phyloP scores from a whole-genome alignment of 2,113 vertebrate species.

The Procavia capensis region DNA sequence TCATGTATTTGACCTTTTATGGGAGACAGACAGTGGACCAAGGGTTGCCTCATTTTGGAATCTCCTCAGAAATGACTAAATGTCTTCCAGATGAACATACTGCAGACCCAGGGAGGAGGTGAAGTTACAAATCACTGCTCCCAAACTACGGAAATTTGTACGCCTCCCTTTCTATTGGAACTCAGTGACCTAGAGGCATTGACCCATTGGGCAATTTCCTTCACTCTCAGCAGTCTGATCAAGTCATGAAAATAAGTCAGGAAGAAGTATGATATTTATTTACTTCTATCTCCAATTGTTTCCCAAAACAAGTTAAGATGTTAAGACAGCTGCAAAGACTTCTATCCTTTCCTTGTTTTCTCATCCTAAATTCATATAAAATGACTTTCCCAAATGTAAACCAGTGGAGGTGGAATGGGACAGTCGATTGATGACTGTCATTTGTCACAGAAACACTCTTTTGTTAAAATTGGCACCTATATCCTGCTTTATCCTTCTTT shows the following conservation, averaged over 20 bases:
- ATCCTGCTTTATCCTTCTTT: neutral
- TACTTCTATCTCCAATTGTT: conserved; percentile 55
- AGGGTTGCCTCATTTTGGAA: conserved; percentile 61
- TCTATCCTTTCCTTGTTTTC: conserved; percentile 49
- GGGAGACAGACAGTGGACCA: conserved; percentile 58
- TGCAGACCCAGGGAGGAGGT: conserved; percentile 6
- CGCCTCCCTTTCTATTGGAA: conserved; percentile 54
- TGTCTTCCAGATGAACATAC: conserved; percentile 76
- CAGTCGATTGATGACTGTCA: neutral
- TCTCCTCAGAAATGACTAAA: conserved; percentile 70
- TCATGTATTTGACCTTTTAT: conserved; percentile 71
- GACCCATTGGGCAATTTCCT: conserved; percentile 57
- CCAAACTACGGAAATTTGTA: conserved; percentile 47
- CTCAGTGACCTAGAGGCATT: conserved; percentile 52
- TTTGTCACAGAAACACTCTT: conserved; percentile 47
- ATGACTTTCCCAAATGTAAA: conserved; percentile 56
- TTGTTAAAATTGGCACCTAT: conserved; percentile 34
- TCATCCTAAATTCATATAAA: conserved; percentile 55
- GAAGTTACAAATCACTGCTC: conserved; percentile 54
- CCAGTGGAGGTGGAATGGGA: neutral
- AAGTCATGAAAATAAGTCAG: conserved; percentile 43
- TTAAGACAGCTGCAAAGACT: conserved; percentile 50
- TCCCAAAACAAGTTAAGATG: conserved; percentile 41
- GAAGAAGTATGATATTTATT: conserved; percentile 31
- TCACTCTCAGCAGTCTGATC: conserved; percentile 41